These are phyloP conservation scores for Neoarius graeffei DNA, from an alignment of 2,113 vertebrate genomes.

Conservation along the genomic window DNA sequence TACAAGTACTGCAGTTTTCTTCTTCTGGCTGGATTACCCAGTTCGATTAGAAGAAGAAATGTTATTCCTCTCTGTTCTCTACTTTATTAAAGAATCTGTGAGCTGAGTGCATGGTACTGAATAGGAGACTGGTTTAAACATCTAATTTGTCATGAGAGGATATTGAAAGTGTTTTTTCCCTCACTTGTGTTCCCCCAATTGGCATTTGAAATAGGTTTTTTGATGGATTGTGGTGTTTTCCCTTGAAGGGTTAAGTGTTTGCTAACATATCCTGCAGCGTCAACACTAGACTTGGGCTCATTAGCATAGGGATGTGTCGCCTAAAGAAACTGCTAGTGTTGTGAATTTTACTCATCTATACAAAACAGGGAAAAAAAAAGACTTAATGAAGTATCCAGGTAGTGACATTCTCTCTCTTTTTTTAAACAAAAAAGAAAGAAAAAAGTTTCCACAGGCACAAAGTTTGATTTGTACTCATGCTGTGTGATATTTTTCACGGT, in stretches of 20 bases:
- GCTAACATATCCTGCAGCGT: conserved; percentile 68
- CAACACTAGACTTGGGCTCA: conserved; percentile 70
- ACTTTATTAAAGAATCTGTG: conserved; percentile 29
- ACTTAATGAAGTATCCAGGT: conserved; percentile 50
- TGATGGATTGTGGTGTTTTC: conserved; percentile 54
- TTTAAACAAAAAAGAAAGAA: neutral
- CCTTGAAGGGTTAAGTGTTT: conserved; percentile 63
- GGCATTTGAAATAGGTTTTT: conserved; percentile 62
- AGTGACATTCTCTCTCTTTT: conserved; percentile 24
- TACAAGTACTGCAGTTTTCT: neutral
- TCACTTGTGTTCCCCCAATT: conserved; percentile 51
- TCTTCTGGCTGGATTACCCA: neutral
- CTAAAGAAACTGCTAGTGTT: conserved; percentile 59
- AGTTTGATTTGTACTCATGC: conserved; percentile 35
- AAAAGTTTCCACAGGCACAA: conserved; percentile 12
- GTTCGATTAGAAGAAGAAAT: neutral
- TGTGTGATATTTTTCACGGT: neutral
- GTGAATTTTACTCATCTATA: conserved; percentile 44
- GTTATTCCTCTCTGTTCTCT: conserved; percentile 12
- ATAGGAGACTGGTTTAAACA: conserved; percentile 27
- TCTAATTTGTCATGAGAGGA: conserved; percentile 43
- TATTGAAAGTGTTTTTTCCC: conserved; percentile 50
- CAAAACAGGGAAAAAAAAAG: conserved; percentile 18
- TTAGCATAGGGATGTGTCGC: conserved; percentile 70
- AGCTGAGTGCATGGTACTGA: conserved; percentile 22